phyloP scores from a whole-genome alignment of 1,140 invertebrate genomes.

The Ostrea denselamellosa region DNA sequence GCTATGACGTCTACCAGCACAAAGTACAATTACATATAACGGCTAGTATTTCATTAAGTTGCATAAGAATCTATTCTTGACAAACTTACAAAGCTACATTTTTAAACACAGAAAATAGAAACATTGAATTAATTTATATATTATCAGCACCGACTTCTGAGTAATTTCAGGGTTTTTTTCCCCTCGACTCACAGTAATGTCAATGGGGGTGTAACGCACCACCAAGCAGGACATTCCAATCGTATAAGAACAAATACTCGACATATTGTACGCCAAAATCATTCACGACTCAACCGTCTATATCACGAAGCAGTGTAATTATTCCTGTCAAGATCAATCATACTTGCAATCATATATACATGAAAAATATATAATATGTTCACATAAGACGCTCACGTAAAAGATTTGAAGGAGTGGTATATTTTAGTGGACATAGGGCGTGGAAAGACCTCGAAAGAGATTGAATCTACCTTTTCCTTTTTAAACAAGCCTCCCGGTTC shows the following conservation, averaged over 20 bases:
- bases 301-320: background rate
- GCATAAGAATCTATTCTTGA: background rate
- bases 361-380: background rate
- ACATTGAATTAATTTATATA: background rate
- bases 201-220: background rate
- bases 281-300: background rate
- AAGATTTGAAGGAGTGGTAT: background rate
- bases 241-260: background rate
- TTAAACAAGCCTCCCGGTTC: background rate
- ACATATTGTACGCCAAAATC: background rate
- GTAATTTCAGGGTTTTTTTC: background rate
- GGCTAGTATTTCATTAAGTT: background rate
- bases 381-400: background rate
- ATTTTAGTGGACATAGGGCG: background rate
- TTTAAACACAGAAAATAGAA: background rate
- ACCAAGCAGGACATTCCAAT: background rate
- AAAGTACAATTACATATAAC: too few species aligned
- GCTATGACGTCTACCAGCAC: too few species aligned
- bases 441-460: background rate
- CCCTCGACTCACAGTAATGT: background rate
- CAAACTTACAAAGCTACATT: too few species aligned
- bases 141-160: background rate
- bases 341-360: background rate
- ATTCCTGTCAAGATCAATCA: background rate
- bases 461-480: background rate